Evolutionary conservation across 2,797 vertebrate species (phyloP).

Genomic region (Phylloscopus collybita): DNA sequence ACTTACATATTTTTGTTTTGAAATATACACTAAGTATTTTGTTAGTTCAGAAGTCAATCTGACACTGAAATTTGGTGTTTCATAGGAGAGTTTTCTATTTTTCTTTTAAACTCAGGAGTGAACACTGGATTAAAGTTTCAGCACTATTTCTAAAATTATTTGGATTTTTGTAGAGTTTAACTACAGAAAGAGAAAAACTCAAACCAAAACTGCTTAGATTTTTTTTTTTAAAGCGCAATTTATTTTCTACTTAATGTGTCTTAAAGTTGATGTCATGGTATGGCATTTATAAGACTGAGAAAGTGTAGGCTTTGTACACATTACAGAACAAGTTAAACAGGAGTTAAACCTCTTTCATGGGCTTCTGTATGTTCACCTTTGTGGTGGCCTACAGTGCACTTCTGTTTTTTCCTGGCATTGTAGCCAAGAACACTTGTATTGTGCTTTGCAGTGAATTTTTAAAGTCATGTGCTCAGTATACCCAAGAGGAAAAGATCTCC

Average conservation of each 20-base stretch:
- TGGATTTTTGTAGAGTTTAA: not conserved
- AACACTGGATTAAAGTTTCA: not conserved
- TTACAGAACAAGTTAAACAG: not conserved
- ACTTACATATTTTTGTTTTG: not conserved
- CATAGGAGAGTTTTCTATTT: not conserved
- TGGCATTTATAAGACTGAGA: not conserved
- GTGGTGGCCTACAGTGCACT: not conserved
- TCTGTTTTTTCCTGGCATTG: not conserved
- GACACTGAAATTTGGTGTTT: not conserved
- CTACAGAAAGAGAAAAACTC: not conserved
- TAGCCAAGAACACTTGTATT: not conserved
- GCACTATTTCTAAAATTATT: not conserved
- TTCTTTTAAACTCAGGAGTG: not conserved
- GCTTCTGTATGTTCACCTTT: not conserved
- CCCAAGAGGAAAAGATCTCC: not conserved
- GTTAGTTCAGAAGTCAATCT: not conserved
- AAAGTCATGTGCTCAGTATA: not conserved
- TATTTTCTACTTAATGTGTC: not conserved
- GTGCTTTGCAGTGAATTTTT: conserved; percentile 23
- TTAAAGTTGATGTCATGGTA: not conserved
- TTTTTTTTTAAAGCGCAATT: not conserved
- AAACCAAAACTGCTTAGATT: not conserved
- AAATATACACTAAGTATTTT: not conserved
- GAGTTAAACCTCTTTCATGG: not conserved
- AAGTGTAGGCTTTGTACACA: not conserved